Evolutionary conservation across 1,140 invertebrate species (phyloP).

Genomic region (Drosophila watanabei): DNA sequence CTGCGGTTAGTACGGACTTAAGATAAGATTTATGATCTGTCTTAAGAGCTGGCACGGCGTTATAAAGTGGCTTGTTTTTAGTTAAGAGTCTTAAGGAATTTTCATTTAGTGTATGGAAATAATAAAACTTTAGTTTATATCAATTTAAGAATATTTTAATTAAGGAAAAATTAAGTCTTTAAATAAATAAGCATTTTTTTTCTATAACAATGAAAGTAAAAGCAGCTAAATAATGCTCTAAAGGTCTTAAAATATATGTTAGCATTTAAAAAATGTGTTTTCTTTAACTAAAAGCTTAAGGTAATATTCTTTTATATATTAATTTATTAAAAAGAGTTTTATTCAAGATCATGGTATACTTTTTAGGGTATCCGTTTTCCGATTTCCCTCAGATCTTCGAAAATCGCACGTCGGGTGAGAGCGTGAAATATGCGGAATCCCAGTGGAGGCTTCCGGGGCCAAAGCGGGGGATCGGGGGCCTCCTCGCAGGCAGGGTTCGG

Average conservation of each 20-base stretch:
- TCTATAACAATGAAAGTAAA: too few relatives aligned
- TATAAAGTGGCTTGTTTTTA: too few relatives aligned
- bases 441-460: neutral
- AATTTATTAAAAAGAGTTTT: neutral
- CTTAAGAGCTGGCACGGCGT: neutral
- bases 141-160: neutral
- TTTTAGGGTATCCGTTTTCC: neutral
- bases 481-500: neutral
- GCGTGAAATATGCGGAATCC: constrained; percentile 64
- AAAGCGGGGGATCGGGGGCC: neutral
- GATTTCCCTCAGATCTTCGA: neutral
- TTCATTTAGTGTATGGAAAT: neutral
- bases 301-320: neutral
- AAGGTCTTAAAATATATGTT: neutral
- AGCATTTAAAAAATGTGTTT: too few relatives aligned
- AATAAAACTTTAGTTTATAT: neutral
- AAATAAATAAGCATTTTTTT: too few relatives aligned
- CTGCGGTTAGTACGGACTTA: constrained; percentile 10
- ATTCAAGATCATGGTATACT: neutral
- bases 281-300: rapidly evolving
- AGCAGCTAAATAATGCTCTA: too few relatives aligned
- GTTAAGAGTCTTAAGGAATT: neutral
- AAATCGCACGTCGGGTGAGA: constrained; percentile 41
- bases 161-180: too few relatives aligned
- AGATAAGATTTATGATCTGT: neutral